phyloP scores from a whole-genome alignment of 2,888 invertebrate species.

The Hoplodrina ambigua region DNA sequence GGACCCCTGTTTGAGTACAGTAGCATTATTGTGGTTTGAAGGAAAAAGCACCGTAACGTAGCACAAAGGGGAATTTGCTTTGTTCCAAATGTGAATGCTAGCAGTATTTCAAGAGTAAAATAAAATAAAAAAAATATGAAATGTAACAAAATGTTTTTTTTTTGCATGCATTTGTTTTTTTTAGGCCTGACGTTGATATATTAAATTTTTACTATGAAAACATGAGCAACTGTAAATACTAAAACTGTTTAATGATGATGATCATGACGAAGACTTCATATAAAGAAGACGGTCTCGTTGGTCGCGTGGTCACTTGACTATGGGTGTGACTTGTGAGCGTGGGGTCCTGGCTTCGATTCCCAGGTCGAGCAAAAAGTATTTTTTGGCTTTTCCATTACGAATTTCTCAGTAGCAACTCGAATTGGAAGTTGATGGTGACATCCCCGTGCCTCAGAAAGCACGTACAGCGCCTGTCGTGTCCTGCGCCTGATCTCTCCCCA shows the following conservation, averaged over 20 bases:
- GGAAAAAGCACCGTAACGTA: constrained; percentile 64
- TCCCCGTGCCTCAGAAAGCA: too few species aligned
- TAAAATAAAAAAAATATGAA: constrained; percentile 37
- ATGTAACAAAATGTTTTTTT: constrained; percentile 13
- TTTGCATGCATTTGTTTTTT: constrained; percentile 24
- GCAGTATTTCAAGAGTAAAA: constrained; percentile 39
- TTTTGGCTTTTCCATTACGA: too few species aligned
- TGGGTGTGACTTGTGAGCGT: too few species aligned
- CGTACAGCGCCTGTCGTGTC: too few species aligned
- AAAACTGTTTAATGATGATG: neutral
- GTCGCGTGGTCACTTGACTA: too few species aligned
- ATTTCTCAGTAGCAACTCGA: too few species aligned
- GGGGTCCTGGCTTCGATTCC: too few species aligned
- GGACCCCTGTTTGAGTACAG: constrained; percentile 68
- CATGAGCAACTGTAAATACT: neutral
- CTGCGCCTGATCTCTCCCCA: too few species aligned
- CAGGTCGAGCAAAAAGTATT: too few species aligned
- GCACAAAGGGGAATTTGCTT: constrained; percentile 64
- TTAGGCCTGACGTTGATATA: neutral
- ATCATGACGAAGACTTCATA: too few species aligned
- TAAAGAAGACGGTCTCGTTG: too few species aligned
- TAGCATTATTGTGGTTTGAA: constrained; percentile 74
- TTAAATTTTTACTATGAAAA: neutral
- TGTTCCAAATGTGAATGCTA: constrained; percentile 54
- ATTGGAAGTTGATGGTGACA: too few species aligned